Evolutionary conservation across 2,888 invertebrate species (phyloP), one percentile per base, ranked within the genome.

Genomic region (Coecobrya sp.): DNA sequence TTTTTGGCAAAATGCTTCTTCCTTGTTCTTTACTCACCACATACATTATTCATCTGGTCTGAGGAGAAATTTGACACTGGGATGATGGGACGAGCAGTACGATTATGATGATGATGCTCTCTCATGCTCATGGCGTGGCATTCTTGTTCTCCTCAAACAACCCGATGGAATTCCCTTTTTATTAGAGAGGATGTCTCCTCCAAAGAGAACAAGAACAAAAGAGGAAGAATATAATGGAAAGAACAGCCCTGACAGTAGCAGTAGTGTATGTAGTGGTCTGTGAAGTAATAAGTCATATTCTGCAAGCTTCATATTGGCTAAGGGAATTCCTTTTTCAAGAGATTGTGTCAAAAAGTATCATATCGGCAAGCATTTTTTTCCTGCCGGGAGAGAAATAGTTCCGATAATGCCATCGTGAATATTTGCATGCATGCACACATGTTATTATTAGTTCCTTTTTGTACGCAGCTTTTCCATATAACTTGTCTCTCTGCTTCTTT

Each of bases 11-110:
- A n/a, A 82, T 59, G 79, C 79, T 79, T 36, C 59, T 62, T 82
- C 62, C 82, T 82, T 82, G 82, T 82, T 62, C 82, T 82, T 30
- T 79, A 27, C 27, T 55, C 82, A 42, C 42, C 82, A 82, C 82
- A 82, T 82, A 62, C 84, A 84, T 84, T 84, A 84, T 84, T 84
- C 84, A 65, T 84, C 84, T 65, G 42, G 65, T 36, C 36, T 84
- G 45, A 84, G 84, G n/a, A 84, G 84, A 84, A 62, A 84, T 62
- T 84, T 84, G 84, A 84, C 84, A 84, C 62, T 45, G 45, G 65
- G 84, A 84, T 84, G 84, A 84, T 45, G 84, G 25, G 25, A 25
- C 42, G 19, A 25, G 42, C 82, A 27, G 19, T 13, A 79, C 36
- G 52, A 79, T 27, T 49, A 79, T 52, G 27, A 82, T 59, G 59